Percentiles rank a stretch among this genome's conserved stretches.
phyloP scores from a whole-genome alignment of 2,797 vertebrate species.

The Oreochromis grahami region DNA sequence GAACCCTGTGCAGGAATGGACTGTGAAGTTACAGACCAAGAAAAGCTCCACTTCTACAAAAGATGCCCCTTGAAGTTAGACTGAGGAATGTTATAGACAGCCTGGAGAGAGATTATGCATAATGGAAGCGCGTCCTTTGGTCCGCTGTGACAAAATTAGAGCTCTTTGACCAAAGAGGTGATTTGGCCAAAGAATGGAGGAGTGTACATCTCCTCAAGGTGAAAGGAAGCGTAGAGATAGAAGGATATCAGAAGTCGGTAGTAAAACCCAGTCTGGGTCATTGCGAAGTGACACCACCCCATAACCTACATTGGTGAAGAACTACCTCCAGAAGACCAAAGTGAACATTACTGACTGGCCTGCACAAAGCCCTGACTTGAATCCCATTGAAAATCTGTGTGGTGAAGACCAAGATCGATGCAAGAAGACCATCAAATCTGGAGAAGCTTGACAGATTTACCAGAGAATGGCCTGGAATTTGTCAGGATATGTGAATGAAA shows the following conservation, averaged over 20 bases:
- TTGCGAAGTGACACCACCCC: background rate
- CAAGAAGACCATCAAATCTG: background rate
- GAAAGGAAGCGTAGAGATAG: background rate
- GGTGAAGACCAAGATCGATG: background rate
- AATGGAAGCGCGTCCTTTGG: background rate
- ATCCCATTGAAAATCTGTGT: background rate
- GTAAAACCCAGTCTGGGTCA: background rate
- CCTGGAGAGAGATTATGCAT: background rate
- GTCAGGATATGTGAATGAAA: background rate
- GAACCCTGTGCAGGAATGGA: background rate
- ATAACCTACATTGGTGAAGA: background rate
- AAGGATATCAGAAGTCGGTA: background rate
- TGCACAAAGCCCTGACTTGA: background rate
- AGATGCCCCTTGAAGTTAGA: background rate
- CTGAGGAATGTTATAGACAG: background rate
- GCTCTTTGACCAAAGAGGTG: background rate
- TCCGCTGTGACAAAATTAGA: background rate
- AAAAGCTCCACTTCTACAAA: background rate
- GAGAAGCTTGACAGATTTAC: background rate
- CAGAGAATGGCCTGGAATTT: background rate
- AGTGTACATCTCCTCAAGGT: background rate
- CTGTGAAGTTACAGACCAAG: background rate
- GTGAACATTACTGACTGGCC: background rate
- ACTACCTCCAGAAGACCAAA: background rate
- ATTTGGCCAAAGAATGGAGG: background rate